Evolutionary conservation across 30 jellyfish, hydroid and myxozoan species (phyloP), one percentile per base, ranked within the genome.

Genomic region (Chironex yamaguchii): DNA sequence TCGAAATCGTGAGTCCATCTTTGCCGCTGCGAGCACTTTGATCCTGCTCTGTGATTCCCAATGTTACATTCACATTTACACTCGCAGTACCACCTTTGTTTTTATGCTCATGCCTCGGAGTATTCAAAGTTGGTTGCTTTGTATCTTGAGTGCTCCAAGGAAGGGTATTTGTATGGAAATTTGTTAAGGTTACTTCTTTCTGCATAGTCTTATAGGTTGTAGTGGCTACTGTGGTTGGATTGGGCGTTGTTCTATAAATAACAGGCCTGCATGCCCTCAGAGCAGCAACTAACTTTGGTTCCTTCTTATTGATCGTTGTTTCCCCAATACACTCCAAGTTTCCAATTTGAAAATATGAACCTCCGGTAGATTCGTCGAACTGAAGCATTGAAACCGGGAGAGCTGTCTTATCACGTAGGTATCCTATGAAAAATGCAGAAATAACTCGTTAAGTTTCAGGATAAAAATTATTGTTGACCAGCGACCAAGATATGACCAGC

Each of bases 211-310:
- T 66, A 4, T 36, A 49, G 13, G 26, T 23, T 27, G 42, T 26
- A 2, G 54, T 66, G 2, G 92, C 12, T 20, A 86, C 84, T 20
- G n/a, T 23, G 4, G 94, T 29, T 1, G 96, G 66, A n/a, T 52
- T 53, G 29, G 89, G 49, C 4, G 96, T 52, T 36, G 95, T 80
- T 65, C 34, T 63, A 11, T 24, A 72, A 33, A 24, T 11, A 6
- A 89, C 93, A 3, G 97, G 82, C 29, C 96, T 52, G 84, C 99
- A 95, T 9, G 99, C 99, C 53, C 91, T 58, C 49, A 89, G 50
- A 1, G 91, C 76, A 2, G 80, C 79, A 25, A 30, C 64, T 30
- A 63, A 48, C 3, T 35, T 9, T 32, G 63, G 85, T 13, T 34
- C 25, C 26, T 52, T 54, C 17, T 71, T 51, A 9, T 36, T 69